Conservation (phyloP, 2,797 vertebrate genomes). For the Rhadinocentrus ornatus region DNA sequence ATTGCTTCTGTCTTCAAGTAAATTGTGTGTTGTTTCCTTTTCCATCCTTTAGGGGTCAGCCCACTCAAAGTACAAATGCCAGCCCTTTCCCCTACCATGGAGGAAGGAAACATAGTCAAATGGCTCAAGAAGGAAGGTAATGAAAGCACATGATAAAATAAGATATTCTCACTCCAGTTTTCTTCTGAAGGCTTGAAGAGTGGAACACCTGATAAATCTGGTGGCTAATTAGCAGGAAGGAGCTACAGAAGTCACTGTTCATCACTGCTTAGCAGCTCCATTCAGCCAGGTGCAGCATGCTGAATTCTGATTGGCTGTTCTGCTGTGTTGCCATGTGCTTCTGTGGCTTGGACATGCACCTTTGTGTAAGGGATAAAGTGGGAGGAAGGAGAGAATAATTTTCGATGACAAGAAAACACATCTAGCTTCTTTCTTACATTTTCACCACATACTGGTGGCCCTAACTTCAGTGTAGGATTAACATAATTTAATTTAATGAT, state of each 20-base stretch:
- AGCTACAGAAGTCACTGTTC: slow-evolving; percentile 56
- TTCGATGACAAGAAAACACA: slow-evolving; percentile 20
- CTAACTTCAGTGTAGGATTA: slow-evolving; percentile 2
- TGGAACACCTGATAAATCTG: slow-evolving; percentile 53
- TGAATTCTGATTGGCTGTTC: slow-evolving; percentile 64
- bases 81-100: slow-evolving; percentile 98
- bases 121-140: slow-evolving; percentile 99
- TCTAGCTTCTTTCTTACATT: slow-evolving; percentile 1
- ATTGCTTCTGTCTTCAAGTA: not conserved
- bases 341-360: slow-evolving; percentile 38
- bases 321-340: slow-evolving; percentile 71
- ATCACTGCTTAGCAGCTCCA: slow-evolving; percentile 69
- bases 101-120: slow-evolving; percentile 95
- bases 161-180: not conserved
- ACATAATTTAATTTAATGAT: not conserved
- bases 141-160: slow-evolving; percentile 17
- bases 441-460: not conserved
- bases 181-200: slow-evolving; percentile 10
- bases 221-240: slow-evolving; percentile 63
- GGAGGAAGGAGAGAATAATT: slow-evolving; percentile 11
- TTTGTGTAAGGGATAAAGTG: slow-evolving; percentile 30
- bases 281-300: slow-evolving; percentile 45
- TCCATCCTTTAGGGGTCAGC: slow-evolving; percentile 83
- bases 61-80: slow-evolving; percentile 93
- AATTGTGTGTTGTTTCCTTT: slow-evolving; percentile 21